Percentiles rank a stretch among this genome's conserved stretches.
These are phyloP conservation scores for Acanthosepion lycidas DNA, from an alignment of 2,888 invertebrate species.

Conservation along the genomic window DNA sequence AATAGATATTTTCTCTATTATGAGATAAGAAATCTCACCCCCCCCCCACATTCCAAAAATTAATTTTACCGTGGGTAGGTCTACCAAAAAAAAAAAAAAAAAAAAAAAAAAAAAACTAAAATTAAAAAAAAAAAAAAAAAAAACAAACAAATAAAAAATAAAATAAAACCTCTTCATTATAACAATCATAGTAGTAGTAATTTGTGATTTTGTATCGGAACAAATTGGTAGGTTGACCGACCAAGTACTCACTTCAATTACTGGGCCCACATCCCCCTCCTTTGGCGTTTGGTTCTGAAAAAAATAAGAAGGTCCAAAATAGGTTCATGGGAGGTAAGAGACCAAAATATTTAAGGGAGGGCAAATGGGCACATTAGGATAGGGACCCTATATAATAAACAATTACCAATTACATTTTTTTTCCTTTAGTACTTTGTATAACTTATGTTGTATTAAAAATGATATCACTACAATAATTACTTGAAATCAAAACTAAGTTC, in stretches of 20 bases:
- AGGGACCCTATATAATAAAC: neutral
- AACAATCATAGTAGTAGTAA: neutral
- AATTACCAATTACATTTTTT: neutral
- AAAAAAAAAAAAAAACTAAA: neutral
- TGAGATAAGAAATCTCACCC: too few relatives aligned
- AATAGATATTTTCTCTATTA: neutral
- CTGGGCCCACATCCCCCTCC: slow-evolving; percentile 44
- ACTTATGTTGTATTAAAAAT: too few relatives aligned
- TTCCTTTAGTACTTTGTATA: too few relatives aligned
- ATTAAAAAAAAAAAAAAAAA: too few relatives aligned
- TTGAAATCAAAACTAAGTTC: too few relatives aligned
- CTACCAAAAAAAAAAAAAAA: neutral
- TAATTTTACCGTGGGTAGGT: neutral
- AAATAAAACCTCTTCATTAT: neutral
- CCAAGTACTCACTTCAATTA: slow-evolving; percentile 43
- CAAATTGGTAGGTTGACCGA: neutral
- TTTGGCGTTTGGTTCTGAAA: slow-evolving; percentile 45
- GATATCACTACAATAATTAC: too few relatives aligned
- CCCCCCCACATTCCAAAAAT: neutral
- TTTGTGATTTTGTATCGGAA: neutral
- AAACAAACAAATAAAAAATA: neutral
- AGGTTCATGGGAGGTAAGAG: neutral
- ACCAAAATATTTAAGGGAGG: neutral
- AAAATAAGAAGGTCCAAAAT: slow-evolving; percentile 45
- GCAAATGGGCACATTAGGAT: neutral